Base-by-base conservation (phyloP, 2,888 invertebrate species). In the Congeria kusceri region DNA sequence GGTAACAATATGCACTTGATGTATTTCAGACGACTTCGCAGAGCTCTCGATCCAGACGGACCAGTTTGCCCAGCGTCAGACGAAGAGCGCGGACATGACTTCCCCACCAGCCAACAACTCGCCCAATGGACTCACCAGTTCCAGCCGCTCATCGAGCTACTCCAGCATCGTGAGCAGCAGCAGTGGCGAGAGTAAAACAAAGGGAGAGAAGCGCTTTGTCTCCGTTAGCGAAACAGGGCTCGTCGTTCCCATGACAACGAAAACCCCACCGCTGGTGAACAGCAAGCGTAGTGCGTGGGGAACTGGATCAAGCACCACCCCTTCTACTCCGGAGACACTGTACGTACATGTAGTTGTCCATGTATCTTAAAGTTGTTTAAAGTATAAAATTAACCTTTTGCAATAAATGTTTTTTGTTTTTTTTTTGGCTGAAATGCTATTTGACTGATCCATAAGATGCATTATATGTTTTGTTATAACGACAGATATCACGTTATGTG, bases 11-110 rank as follows among this genome's bases (percentile, higher is more conserved):
- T n/a, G 18, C 27, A 44, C 59, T 18, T 59, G 7, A 20, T 63
- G 15, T 72, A 20, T 44, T 73, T 7, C 75, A 89, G 90, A 86
- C 63, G 92, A 92, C 83, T 83, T 92, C 20, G 89, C 85, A 58
- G 91, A 92, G 75, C 83, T 92, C 63, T 88, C 92, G 65, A 83
- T 89, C 47, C 92, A 92, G 85, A 92, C 92, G 2, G 89, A 90
- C 69, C 84, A 81, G 61, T 92, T 92, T 87, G 91, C 90, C 20
- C 88, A 89, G 80, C 89, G 89, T 74, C 87, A 88, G 53, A 68
- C 66, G 53, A 87, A 88, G 73, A 44, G 73, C 1, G 65, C 82
- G n/a, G 83, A 81, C 53, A 59, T 57, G 32, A 71, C 64, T 15
- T 47, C 77, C 44, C 83, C 68, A 46, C 69, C 73, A 47, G 81